phyloP scores from a whole-genome alignment of 1,140 invertebrate genomes.

The Drosophila kikkawai region DNA sequence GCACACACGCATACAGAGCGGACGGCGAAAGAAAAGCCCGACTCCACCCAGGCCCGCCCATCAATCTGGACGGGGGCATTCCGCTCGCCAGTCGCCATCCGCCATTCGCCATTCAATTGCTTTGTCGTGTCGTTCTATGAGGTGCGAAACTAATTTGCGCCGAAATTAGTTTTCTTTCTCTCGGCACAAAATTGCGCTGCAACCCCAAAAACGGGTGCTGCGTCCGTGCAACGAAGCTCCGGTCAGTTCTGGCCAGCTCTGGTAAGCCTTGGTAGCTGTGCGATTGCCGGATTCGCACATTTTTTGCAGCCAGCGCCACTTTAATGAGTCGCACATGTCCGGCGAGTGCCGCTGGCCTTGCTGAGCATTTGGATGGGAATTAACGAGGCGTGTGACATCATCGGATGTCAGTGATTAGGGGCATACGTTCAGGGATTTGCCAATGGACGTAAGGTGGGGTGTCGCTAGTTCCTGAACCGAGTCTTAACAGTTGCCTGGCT shows the following conservation, averaged over 20 bases:
- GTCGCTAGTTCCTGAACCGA: not conserved
- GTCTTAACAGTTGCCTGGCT: conserved; percentile 8
- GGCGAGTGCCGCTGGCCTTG: conserved; percentile 49
- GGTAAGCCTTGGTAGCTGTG: conserved; percentile 4
- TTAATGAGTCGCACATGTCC: conserved; percentile 79
- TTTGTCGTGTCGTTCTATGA: conserved; percentile 69
- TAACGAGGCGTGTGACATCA: conserved; percentile 66
- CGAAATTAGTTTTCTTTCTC: conserved; percentile 82
- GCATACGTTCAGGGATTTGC: conserved; percentile 57
- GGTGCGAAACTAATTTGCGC: conserved; percentile 82
- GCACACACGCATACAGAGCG: conserved; percentile 64
- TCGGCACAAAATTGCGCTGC: conserved; percentile 61
- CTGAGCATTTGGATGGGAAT: conserved; percentile 49
- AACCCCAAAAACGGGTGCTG: conserved; percentile 47
- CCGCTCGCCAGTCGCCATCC: conserved; percentile 45
- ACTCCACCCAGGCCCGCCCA: conserved; percentile 6
- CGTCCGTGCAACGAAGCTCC: conserved; percentile 18
- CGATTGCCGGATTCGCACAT: conserved; percentile 50
- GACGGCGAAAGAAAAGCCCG: conserved; percentile 18
- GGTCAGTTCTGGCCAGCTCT: conserved; percentile 20
- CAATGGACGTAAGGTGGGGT: conserved; percentile 3
- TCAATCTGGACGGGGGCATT: conserved; percentile 43
- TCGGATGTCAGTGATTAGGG: conserved; percentile 65
- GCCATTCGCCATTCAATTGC: conserved; percentile 63
- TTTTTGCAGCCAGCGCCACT: conserved; percentile 47